Evolutionary conservation across 2,113 vertebrate genomes (phyloP), one percentile per base, ranked within the genome.

Genomic region (Megaleporinus macrocephalus): DNA sequence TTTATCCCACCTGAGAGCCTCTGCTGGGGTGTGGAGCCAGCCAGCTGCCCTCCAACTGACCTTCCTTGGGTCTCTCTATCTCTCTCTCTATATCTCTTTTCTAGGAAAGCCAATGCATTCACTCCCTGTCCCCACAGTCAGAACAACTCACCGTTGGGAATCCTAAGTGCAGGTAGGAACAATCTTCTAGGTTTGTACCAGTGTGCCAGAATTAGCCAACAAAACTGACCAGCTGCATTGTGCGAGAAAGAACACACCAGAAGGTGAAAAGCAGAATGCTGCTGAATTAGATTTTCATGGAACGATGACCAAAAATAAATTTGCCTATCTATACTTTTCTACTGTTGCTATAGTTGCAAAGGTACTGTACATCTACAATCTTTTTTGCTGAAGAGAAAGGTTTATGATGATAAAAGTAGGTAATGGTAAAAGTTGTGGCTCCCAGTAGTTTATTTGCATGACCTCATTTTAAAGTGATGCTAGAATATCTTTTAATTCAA

Each of bases 21-120:
- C 77, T 65, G 24, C 29, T 66, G 72, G 77, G 81, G 66, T 77
- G 16, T 12, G 30, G 75, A 76, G 51, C 53, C 87, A 75, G 87
- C 85, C 85, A 72, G 76, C 90, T 96, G 92, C 94, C 94, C 93
- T 95, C 94, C 77, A 66, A 55, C 63, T 93, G 93, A 96, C 96
- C 93, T 95, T 94, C 90, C 75, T 73, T 89, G 88, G 74, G 62
- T 73, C 70, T 73, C 57, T 82, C 33, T 79, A 41, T 59, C 47
- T 78, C 27, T 18, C 49, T 51, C 49, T 18, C 14, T 69, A 49
- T 78, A 30, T 16, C 49, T 51, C 14, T 72, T 62, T 49, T 30
- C 53, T 70, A 4, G n/a, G 53, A 62, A 86, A 87, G 85, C 62
- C 91, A 89, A 74, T 90, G 92, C 92, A 88, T 93, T 93, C 92